These are phyloP conservation scores for Acanthopagrus latus DNA, from an alignment of 2,797 vertebrate species.

Conservation along the genomic window DNA sequence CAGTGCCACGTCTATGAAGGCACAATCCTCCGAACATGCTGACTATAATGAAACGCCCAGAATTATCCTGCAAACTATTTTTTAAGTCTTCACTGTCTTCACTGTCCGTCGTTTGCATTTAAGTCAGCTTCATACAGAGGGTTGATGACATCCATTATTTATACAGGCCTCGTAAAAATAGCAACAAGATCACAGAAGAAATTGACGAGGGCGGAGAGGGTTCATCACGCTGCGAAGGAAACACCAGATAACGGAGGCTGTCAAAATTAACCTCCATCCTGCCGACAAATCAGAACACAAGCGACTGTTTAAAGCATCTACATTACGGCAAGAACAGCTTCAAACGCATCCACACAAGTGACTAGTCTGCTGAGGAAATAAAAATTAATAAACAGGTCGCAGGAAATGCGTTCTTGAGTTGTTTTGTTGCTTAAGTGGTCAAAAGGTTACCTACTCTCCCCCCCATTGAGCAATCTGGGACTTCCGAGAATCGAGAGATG, in stretches of 20 bases:
- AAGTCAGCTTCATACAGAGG: conserved; percentile 31
- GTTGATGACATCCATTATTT: conserved; percentile 58
- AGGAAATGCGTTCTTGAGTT: conserved; percentile 12
- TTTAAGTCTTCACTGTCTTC: background rate
- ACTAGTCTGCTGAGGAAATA: conserved; percentile 8
- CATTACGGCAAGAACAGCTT: conserved; percentile 31
- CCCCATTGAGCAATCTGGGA: conserved; percentile 2
- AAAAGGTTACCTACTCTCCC: conserved; percentile 12
- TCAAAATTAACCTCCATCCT: conserved; percentile 43
- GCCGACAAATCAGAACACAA: conserved; percentile 50
- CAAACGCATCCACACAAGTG: conserved; percentile 6
- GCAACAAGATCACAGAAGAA: conserved; percentile 45
- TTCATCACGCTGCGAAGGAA: conserved; percentile 53
- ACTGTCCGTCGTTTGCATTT: conserved; percentile 18
- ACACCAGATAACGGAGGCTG: conserved; percentile 48
- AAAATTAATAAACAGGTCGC: conserved; percentile 26
- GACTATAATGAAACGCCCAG: conserved; percentile 20
- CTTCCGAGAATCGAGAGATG: conserved; percentile 18
- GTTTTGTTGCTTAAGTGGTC: conserved; percentile 15
- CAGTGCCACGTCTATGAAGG: background rate
- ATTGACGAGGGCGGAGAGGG: conserved; percentile 23
- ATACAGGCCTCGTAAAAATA: conserved; percentile 58
- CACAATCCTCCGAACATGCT: conserved; percentile 15
- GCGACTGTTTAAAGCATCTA: conserved; percentile 16
- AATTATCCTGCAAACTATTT: conserved; percentile 18